phyloP scores from a whole-genome alignment of 1,140 invertebrate genomes.

The Chymomyza costata region DNA sequence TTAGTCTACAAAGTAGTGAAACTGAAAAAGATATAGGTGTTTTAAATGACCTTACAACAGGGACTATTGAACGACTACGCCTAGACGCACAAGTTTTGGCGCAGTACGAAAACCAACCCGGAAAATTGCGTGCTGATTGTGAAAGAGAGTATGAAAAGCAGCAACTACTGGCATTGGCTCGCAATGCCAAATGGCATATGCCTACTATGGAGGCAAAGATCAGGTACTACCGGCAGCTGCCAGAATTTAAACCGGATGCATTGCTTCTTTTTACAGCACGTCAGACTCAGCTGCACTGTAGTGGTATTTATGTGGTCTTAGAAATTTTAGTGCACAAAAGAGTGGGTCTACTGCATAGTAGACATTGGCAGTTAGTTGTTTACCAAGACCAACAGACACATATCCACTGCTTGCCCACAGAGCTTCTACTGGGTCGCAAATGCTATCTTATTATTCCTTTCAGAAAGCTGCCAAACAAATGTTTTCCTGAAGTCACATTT shows the following conservation, averaged over 20 bases:
- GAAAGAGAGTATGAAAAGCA: slow-evolving; percentile 46
- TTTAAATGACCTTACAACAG: slow-evolving; percentile 28
- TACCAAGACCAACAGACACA: slow-evolving; percentile 20
- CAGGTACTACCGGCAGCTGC: slow-evolving; percentile 34
- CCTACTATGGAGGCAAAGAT: slow-evolving; percentile 13
- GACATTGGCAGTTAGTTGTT: slow-evolving; percentile 40
- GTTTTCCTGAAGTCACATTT: slow-evolving; percentile 31
- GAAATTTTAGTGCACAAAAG: slow-evolving; percentile 14
- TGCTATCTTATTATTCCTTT: slow-evolving; percentile 35
- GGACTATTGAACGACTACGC: slow-evolving; percentile 26
- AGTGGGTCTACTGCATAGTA: slow-evolving; percentile 15
- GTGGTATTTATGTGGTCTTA: slow-evolving; percentile 29
- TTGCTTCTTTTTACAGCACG: slow-evolving; percentile 17
- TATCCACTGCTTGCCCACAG: slow-evolving; percentile 30
- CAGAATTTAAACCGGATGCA: slow-evolving; percentile 6
- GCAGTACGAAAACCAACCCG: slow-evolving; percentile 29
- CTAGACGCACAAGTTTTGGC: slow-evolving; percentile 27
- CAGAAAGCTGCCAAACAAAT: slow-evolving; percentile 14
- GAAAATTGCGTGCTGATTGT: too few species aligned
- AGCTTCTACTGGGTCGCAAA: slow-evolving; percentile 27
- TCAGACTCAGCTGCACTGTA: not conserved
- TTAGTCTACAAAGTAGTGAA: slow-evolving; percentile 5
- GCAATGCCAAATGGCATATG: slow-evolving; percentile 6
- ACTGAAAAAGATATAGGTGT: not conserved
- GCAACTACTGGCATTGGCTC: slow-evolving; percentile 43